phyloP scores from a whole-genome alignment of 2,888 invertebrate genomes.

The Apocheima hispidaria region DNA sequence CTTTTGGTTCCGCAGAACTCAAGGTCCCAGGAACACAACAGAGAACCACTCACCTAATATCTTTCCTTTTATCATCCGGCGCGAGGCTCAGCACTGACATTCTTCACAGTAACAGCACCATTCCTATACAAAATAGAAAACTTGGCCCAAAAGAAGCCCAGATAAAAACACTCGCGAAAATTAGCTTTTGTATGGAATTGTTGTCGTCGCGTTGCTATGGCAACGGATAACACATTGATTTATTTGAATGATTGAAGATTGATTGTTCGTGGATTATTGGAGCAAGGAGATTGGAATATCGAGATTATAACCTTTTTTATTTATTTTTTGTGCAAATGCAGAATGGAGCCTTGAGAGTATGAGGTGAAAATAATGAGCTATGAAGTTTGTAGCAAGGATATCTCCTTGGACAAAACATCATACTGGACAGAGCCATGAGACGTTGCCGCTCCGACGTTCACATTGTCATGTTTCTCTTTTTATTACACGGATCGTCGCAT shows the following conservation, averaged over 20 bases:
- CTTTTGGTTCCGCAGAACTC: not conserved
- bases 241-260: constrained; percentile 52
- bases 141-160: constrained; percentile 52
- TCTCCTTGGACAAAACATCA: too few species aligned
- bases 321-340: too few species aligned
- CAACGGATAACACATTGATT: constrained; percentile 67
- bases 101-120: constrained; percentile 60
- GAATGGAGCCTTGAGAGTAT: too few species aligned
- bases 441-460: too few species aligned
- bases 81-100: constrained; percentile 83
- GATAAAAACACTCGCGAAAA: constrained; percentile 51
- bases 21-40: constrained; percentile 1
- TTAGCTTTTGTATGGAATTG: constrained; percentile 51
- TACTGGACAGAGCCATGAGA: too few species aligned
- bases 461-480: too few species aligned
- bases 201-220: constrained; percentile 67
- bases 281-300: constrained; percentile 33
- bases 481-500: too few species aligned
- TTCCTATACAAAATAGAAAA: constrained; percentile 59
- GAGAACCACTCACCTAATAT: constrained; percentile 58
- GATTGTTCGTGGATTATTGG: constrained; percentile 47
- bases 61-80: constrained; percentile 80
- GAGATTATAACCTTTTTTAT: constrained; percentile 4
- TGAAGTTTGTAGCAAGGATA: too few species aligned
- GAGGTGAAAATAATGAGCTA: too few species aligned